Evolutionary conservation across 2,888 invertebrate genomes (phyloP).

Genomic region (Poecilobothrus nobilitatus): DNA sequence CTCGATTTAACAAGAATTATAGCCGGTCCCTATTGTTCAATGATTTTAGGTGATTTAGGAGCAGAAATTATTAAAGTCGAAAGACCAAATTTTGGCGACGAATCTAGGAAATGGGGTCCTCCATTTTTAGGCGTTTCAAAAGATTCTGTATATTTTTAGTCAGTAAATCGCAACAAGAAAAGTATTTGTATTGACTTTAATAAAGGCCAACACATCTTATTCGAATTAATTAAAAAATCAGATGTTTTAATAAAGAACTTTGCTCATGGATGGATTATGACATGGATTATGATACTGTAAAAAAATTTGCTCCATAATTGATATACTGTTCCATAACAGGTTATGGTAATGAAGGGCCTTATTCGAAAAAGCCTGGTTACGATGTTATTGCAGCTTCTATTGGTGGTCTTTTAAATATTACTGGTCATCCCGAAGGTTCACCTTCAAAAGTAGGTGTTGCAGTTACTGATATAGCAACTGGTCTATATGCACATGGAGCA

Average conservation of each 20-base stretch:
- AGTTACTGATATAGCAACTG: conserved; percentile 88
- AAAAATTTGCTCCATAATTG: conserved; percentile 61
- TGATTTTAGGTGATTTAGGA: conserved; percentile 86
- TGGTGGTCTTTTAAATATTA: conserved; percentile 82
- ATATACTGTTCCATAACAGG: conserved; percentile 93
- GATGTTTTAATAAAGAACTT: conserved; percentile 93
- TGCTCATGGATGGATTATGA: conserved; percentile 75
- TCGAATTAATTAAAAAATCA: conserved; percentile 63
- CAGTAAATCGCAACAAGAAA: conserved; percentile 90
- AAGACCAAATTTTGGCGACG: conserved; percentile 72
- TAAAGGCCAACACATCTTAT: conserved; percentile 57
- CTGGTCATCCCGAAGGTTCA: conserved; percentile 73
- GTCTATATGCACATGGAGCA: conserved; percentile 89
- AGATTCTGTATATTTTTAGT: conserved; percentile 73
- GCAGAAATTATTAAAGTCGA: conserved; percentile 92
- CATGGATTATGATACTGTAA: conserved; percentile 71
- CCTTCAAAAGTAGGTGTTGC: conserved; percentile 91
- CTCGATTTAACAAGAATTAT: conserved; percentile 78
- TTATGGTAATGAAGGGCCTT: conserved; percentile 82
- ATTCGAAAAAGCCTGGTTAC: conserved; percentile 80
- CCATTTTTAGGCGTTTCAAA: conserved; percentile 62
- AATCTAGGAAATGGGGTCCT: conserved; percentile 88
- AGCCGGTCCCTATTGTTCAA: conserved; percentile 91
- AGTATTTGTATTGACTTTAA: conserved; percentile 84
- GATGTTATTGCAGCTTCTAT: conserved; percentile 92